Evolutionary conservation across 2,888 invertebrate species (phyloP).

Genomic region (Deroplatys truncata): DNA sequence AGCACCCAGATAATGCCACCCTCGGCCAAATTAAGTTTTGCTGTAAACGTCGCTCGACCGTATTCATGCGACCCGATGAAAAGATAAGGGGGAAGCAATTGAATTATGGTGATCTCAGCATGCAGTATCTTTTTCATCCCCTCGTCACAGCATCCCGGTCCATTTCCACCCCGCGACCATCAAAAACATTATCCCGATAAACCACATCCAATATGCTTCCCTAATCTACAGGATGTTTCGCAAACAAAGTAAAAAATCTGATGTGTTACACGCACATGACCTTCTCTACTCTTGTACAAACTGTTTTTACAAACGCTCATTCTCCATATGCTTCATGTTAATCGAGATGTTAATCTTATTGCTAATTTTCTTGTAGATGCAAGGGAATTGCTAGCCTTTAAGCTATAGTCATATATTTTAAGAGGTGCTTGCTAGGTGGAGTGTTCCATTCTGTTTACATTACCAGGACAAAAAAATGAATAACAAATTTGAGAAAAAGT

Average conservation of each 20-base stretch:
- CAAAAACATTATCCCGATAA: not conserved
- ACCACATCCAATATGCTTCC: not conserved
- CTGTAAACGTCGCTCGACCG: not conserved
- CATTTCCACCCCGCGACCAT: not conserved
- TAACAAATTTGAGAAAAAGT: too few species aligned
- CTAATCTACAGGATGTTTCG: not conserved
- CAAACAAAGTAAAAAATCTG: not conserved
- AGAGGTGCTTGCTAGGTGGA: too few species aligned
- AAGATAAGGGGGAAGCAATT: slow-evolving; percentile 1
- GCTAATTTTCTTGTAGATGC: too few species aligned
- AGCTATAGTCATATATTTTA: too few species aligned
- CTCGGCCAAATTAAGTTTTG: not conserved
- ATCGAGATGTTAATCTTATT: too few species aligned
- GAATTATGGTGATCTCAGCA: not conserved
- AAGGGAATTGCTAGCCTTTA: too few species aligned
- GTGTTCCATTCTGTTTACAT: too few species aligned
- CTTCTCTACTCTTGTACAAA: too few species aligned
- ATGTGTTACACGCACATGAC: too few species aligned
- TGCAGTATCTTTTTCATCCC: slow-evolving; percentile 3
- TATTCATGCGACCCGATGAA: not conserved
- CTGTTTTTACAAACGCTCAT: too few species aligned
- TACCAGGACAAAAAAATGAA: too few species aligned
- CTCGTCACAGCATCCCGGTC: not conserved
- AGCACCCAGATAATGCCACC: not conserved
- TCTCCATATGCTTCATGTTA: too few species aligned